Conservation (phyloP, 2,113 vertebrate species). For the Lycaon pictus region DNA sequence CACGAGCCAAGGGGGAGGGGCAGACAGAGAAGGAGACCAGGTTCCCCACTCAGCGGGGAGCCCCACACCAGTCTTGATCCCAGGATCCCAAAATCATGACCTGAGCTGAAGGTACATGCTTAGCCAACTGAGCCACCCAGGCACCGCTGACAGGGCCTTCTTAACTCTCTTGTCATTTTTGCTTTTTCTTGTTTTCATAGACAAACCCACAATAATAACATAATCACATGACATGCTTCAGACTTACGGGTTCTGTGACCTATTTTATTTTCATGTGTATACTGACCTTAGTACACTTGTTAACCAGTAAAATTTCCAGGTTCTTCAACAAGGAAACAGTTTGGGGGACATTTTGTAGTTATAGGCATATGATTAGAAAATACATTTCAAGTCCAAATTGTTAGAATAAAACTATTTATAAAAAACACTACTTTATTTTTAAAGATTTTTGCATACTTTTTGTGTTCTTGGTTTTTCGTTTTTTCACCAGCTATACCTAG, state of each 20-base stretch:
- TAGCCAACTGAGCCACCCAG: too few relatives aligned
- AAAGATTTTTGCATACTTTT: constrained; percentile 12
- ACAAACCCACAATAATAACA: neutral
- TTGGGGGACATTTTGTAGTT: constrained; percentile 36
- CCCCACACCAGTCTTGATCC: too few relatives aligned
- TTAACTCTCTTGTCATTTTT: neutral
- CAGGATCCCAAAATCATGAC: too few relatives aligned
- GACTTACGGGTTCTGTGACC: neutral
- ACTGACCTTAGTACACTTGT: neutral
- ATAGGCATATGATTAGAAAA: constrained; percentile 7
- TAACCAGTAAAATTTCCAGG: neutral
- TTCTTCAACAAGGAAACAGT: constrained; percentile 30
- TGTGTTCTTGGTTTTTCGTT: neutral
- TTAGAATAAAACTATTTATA: constrained; percentile 26
- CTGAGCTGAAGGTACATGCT: too few relatives aligned
- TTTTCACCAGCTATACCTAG: neutral
- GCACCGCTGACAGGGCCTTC: neutral
- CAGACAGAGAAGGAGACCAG: too few relatives aligned
- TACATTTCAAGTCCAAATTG: constrained; percentile 8
- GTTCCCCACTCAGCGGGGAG: too few relatives aligned
- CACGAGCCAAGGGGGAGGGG: too few relatives aligned
- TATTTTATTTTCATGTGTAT: neutral
- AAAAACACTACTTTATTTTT: constrained; percentile 29
- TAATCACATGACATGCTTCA: neutral
- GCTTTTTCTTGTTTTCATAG: neutral